These are phyloP conservation scores for Tachina grossa DNA, from an alignment of 2,888 invertebrate genomes.

Conservation along the genomic window DNA sequence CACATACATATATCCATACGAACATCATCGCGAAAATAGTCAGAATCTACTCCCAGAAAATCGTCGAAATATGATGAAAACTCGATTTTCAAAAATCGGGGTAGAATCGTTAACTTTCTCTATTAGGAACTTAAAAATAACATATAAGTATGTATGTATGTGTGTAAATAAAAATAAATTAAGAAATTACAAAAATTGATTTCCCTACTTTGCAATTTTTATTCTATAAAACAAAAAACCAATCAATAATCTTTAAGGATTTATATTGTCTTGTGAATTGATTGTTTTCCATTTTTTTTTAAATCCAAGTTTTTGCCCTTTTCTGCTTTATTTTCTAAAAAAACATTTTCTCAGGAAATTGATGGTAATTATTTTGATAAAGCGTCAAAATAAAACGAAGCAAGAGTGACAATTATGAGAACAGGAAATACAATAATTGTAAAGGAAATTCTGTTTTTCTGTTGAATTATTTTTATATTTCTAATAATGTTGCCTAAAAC, in stretches of 20 bases:
- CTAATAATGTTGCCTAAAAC: background rate
- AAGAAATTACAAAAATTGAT: too few species aligned
- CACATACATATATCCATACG: too few species aligned
- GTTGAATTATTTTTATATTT: slow-evolving; percentile 1
- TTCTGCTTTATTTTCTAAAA: background rate
- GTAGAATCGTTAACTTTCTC: too few species aligned
- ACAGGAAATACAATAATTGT: slow-evolving; percentile 21
- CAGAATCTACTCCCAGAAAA: too few species aligned
- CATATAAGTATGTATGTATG: too few species aligned
- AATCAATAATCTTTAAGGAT: background rate
- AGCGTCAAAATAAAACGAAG: background rate
- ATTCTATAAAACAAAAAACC: background rate
- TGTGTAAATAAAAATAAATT: too few species aligned
- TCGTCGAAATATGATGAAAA: too few species aligned
- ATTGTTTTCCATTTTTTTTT: background rate
- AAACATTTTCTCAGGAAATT: slow-evolving; percentile 13
- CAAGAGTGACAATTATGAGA: slow-evolving; percentile 7
- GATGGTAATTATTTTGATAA: slow-evolving; percentile 29
- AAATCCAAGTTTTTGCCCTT: background rate
- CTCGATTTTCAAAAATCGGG: too few species aligned
- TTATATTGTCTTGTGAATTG: background rate
- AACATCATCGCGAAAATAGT: too few species aligned
- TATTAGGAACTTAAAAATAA: too few species aligned
- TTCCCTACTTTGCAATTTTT: too few species aligned
- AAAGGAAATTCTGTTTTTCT: slow-evolving; percentile 5